Evolutionary conservation across 2,888 invertebrate species (phyloP).

Genomic region (Drosophila imparisetae): DNA sequence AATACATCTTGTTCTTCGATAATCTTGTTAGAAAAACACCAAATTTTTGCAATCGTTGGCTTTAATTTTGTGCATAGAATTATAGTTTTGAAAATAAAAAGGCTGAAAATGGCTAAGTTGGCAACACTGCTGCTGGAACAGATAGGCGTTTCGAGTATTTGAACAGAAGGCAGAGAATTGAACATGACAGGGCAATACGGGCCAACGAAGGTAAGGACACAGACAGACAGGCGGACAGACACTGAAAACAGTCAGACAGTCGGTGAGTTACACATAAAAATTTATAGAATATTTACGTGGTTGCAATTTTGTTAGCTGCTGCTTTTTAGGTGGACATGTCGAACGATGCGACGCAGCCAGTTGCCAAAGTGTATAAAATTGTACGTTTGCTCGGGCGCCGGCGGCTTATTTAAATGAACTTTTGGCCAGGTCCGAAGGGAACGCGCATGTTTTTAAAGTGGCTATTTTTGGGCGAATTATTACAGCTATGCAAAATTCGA

Average conservation of each 20-base stretch:
- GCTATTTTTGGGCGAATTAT: constrained; percentile 6
- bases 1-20: neutral
- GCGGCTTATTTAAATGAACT: constrained; percentile 56
- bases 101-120: neutral
- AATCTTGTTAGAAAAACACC: accelerated
- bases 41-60: neutral
- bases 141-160: constrained; percentile 74
- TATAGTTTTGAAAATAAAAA: neutral
- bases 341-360: constrained; percentile 28
- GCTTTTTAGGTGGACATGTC: constrained; percentile 32
- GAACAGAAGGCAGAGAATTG: constrained; percentile 74
- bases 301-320: constrained; percentile 54
- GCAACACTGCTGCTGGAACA: constrained; percentile 12
- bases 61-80: neutral
- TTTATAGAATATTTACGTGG: constrained; percentile 79
- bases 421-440: constrained; percentile 19
- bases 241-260: constrained; percentile 9
- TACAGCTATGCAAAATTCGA: constrained; percentile 1
- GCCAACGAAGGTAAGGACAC: constrained; percentile 13
- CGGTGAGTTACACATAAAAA: constrained; percentile 60
- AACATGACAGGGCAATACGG: constrained; percentile 45
- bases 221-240: constrained; percentile 4
- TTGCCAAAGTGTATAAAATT: constrained; percentile 66
- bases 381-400: constrained; percentile 23
- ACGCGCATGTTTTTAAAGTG: constrained; percentile 7